Percentiles rank a stretch among this genome's conserved stretches.
These are phyloP conservation scores for Eublepharis macularius DNA, from an alignment of 2,113 vertebrate species.

Conservation along the genomic window DNA sequence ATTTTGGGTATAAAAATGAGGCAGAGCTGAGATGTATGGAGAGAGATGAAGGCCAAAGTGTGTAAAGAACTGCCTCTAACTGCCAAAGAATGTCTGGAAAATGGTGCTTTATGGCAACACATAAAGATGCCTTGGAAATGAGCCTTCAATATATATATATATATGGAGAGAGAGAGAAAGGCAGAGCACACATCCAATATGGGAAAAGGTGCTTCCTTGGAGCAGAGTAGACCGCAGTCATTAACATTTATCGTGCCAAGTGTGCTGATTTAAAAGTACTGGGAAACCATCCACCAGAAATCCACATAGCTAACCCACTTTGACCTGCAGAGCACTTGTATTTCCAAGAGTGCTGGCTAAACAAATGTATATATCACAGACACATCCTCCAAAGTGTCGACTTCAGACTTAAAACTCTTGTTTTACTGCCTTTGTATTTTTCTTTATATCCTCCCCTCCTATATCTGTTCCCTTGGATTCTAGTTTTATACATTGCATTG, in stretches of 20 bases:
- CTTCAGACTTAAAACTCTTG: background rate
- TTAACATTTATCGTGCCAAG: background rate
- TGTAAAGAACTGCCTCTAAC: background rate
- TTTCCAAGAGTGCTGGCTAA: background rate
- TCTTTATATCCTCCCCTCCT: background rate
- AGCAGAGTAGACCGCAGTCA: background rate
- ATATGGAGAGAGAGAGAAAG: too few species aligned
- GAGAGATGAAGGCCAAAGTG: slow-evolving; percentile 3
- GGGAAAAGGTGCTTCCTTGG: background rate
- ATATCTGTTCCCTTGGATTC: too few species aligned
- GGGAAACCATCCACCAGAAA: background rate
- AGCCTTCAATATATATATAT: background rate
- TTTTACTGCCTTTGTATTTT: background rate
- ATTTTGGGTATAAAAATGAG: slow-evolving; percentile 32
- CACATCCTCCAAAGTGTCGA: background rate
- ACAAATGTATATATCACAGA: background rate
- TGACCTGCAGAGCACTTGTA: accelerated
- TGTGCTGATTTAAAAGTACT: background rate
- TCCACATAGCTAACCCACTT: background rate
- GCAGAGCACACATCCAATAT: background rate
- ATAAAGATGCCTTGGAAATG: background rate
- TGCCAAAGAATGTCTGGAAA: slow-evolving; percentile 30
- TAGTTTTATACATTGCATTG: background rate
- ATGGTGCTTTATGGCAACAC: background rate
- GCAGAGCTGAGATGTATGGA: background rate